These are phyloP conservation scores for Perca schrenkii DNA, from an alignment of 2,113 vertebrate genomes.

Conservation along the genomic window DNA sequence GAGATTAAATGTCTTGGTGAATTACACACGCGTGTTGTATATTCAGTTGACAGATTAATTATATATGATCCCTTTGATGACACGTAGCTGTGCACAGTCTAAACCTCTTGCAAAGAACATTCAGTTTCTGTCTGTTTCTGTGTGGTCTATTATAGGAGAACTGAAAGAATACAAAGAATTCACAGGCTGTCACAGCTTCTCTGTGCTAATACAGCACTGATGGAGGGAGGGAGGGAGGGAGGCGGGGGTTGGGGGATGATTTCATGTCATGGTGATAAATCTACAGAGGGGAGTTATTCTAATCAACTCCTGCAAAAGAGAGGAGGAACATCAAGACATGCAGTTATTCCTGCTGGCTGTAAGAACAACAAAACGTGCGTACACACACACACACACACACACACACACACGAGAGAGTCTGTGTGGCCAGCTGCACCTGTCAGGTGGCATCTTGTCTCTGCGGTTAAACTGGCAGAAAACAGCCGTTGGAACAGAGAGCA, in stretches of 20 bases:
- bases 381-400: no score
- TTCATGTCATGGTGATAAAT: slow-evolving; percentile 53
- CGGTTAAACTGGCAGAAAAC: slow-evolving; percentile 78
- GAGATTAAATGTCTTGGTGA: background rate
- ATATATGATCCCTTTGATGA: background rate
- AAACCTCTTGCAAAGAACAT: background rate
- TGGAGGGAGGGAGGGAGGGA: background rate
- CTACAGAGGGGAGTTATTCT: slow-evolving; percentile 27
- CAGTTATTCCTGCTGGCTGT: slow-evolving; percentile 2
- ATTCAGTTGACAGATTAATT: background rate
- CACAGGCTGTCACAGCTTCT: background rate
- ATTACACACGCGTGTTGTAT: background rate
- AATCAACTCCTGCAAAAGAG: background rate
- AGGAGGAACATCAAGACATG: background rate
- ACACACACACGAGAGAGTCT: background rate
- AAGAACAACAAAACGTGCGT: no score
- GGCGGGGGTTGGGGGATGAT: no score
- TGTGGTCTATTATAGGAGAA: background rate
- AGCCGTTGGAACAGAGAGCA: slow-evolving; percentile 47
- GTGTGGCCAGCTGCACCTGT: slow-evolving; percentile 69
- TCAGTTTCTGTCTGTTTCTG: background rate
- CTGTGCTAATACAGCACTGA: slow-evolving; percentile 22
- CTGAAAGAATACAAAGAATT: background rate
- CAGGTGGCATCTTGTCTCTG: slow-evolving; percentile 43
- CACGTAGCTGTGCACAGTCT: background rate